Conservation (phyloP, 1,140 invertebrate species). For the Triops longicaudatus region DNA sequence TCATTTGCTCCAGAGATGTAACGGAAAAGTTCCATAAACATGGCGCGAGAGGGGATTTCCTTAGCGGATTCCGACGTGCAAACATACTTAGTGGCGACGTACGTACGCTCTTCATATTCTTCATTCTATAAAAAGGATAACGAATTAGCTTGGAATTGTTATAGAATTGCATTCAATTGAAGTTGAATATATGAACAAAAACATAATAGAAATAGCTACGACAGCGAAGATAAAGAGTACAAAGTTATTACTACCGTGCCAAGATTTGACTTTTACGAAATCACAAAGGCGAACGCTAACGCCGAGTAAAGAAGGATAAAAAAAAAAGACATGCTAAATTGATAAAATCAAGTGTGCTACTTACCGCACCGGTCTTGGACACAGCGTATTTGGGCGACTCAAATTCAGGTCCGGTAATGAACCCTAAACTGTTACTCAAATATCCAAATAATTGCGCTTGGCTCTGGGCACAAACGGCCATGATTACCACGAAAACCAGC, state of each 20-base stretch:
- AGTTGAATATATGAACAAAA: too few relatives aligned
- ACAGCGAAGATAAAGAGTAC: too few relatives aligned
- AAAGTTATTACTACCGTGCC: too few relatives aligned
- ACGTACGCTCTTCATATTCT: constrained; percentile 31
- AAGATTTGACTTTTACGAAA: too few relatives aligned
- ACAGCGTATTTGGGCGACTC: not conserved
- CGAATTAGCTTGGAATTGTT: too few relatives aligned
- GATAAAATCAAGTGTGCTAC: not conserved
- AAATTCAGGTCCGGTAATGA: constrained; percentile 6
- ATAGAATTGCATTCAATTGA: too few relatives aligned
- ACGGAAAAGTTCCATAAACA: constrained; percentile 32
- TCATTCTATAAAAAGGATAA: not conserved
- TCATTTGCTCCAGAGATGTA: constrained; percentile 33
- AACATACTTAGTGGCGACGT: constrained; percentile 31
- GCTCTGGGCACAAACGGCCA: not conserved
- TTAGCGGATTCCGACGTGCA: constrained; percentile 31
- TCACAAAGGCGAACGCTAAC: too few relatives aligned
- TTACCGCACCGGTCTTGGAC: not conserved
- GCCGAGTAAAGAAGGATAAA: too few relatives aligned
- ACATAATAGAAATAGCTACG: too few relatives aligned
- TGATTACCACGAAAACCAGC: not conserved
- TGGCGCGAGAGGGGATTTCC: constrained; percentile 30
- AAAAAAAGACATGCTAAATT: too few relatives aligned
- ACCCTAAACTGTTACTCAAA: not conserved
- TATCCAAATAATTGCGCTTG: not conserved